Evolutionary conservation across 2,797 vertebrate species (phyloP).

Genomic region (Bucorvus abyssinicus): DNA sequence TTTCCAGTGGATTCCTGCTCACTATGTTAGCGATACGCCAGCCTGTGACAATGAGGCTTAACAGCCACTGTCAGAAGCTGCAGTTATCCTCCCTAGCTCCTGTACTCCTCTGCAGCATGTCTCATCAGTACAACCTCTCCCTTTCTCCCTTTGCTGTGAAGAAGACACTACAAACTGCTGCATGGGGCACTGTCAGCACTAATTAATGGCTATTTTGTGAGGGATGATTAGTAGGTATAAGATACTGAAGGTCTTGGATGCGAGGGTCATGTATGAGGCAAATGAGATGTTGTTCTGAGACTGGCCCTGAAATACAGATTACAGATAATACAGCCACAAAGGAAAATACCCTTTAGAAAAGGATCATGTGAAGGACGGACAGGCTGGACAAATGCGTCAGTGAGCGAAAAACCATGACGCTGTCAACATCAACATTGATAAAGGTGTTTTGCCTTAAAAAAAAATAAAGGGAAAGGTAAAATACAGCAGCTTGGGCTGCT

Average conservation of each 20-base stretch:
- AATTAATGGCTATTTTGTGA: neutral
- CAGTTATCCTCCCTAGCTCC: neutral
- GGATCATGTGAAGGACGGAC: neutral
- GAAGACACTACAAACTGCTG: neutral
- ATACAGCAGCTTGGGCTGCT: neutral
- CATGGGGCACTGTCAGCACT: neutral
- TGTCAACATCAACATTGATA: neutral
- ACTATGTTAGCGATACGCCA: rapidly evolving
- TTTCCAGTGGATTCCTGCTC: neutral
- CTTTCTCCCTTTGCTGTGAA: neutral
- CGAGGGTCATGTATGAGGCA: neutral
- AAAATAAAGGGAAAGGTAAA: neutral
- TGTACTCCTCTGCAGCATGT: neutral
- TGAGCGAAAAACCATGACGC: neutral
- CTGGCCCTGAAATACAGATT: neutral
- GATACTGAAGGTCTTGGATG: neutral
- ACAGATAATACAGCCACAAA: neutral
- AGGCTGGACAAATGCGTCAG: neutral
- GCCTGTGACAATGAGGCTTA: neutral
- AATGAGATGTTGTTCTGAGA: rapidly evolving
- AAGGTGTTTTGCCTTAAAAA: neutral
- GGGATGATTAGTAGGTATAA: neutral
- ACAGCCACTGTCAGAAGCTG: neutral
- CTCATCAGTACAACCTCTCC: neutral
- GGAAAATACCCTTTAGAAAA: neutral